These are phyloP conservation scores for Noctilio leporinus DNA, from an alignment of 2,113 vertebrate genomes.

Conservation along the genomic window DNA sequence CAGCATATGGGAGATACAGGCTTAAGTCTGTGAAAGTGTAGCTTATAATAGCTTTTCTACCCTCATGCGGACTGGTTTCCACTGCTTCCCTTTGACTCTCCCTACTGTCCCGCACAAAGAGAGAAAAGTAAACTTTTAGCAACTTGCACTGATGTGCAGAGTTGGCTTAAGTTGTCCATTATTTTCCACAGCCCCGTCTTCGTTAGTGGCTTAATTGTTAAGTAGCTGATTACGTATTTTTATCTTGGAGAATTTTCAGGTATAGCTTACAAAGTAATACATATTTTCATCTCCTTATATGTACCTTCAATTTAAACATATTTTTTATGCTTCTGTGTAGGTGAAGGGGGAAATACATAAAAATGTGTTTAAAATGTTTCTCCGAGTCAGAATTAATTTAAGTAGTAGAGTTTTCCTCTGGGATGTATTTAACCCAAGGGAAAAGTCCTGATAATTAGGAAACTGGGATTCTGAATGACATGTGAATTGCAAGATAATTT, in stretches of 20 bases:
- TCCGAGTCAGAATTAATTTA: background rate
- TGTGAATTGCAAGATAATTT: background rate
- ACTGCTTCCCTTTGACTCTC: background rate
- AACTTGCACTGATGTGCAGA: background rate
- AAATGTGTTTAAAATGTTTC: background rate
- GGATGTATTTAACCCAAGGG: background rate
- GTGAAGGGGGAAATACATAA: background rate
- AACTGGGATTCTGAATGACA: background rate
- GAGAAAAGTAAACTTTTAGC: background rate
- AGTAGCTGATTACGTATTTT: background rate
- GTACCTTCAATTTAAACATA: background rate
- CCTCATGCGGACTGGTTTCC: too few relatives aligned
- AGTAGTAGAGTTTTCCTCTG: background rate
- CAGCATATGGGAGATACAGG: background rate
- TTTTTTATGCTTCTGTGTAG: background rate
- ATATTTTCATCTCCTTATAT: background rate
- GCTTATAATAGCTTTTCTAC: background rate
- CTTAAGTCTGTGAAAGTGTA: background rate
- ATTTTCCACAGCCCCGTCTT: background rate
- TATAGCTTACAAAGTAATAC: background rate
- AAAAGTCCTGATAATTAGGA: background rate
- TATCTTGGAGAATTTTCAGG: background rate
- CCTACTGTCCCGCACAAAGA: background rate
- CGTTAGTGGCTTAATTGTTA: background rate
- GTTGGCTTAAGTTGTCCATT: background rate